These are phyloP conservation scores for Amphiura filiformis DNA, from an alignment of 35 echinoderm and acorn worm genomes.

Conservation along the genomic window DNA sequence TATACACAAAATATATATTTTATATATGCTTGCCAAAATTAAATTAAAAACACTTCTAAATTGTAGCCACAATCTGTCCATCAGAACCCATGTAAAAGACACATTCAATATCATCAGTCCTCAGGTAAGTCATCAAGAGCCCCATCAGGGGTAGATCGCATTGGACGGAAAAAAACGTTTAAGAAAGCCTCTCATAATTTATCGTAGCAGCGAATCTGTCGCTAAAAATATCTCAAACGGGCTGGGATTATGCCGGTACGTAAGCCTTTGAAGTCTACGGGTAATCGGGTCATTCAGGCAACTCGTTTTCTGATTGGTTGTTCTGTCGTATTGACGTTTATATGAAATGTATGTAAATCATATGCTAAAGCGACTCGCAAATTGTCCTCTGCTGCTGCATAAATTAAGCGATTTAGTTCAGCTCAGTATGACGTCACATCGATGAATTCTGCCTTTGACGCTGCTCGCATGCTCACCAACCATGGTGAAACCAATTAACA, in stretches of 20 bases:
- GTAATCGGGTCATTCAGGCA: slow-evolving; percentile 28
- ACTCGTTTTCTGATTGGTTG: slow-evolving; percentile 16
- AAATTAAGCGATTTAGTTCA: slow-evolving; percentile 27
- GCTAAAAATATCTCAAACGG: slow-evolving; percentile 39
- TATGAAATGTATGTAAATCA: slow-evolving; percentile 15
- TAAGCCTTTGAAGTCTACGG: slow-evolving; percentile 35
- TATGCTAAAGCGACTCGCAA: slow-evolving; percentile 13
- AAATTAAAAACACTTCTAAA: too few species aligned
- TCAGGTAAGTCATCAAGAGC: too few species aligned
- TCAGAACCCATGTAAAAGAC: too few species aligned
- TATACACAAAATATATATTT: too few species aligned
- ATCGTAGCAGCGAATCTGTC: not conserved
- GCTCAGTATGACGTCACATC: slow-evolving; percentile 38
- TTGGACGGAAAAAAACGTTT: too few species aligned
- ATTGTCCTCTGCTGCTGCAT: slow-evolving; percentile 23
- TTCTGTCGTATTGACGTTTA: slow-evolving; percentile 21
- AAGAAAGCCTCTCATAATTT: too few species aligned
- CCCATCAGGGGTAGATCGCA: too few species aligned
- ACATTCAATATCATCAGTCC: too few species aligned
- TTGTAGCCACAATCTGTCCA: too few species aligned
- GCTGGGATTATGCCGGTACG: slow-evolving; percentile 15
- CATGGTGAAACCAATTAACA: slow-evolving; percentile 24
- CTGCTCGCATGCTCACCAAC: slow-evolving; percentile 24
- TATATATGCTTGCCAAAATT: too few species aligned
- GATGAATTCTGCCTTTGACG: not conserved